Evolutionary conservation across 2,888 invertebrate species (phyloP).

Genomic region (Blastobasis adustella): DNA sequence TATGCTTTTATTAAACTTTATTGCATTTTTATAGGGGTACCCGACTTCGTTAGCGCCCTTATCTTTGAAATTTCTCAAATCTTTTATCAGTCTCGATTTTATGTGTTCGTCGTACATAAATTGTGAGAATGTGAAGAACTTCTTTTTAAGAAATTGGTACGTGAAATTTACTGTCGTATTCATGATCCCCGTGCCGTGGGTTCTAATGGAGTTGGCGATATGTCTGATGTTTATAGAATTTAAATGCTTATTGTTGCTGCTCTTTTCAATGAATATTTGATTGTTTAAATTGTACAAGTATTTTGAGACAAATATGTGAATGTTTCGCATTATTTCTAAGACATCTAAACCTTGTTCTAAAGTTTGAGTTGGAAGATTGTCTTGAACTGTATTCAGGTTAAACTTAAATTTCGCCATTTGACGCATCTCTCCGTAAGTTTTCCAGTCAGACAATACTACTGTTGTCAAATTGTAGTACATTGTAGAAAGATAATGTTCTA

Average conservation of each 20-base stretch:
- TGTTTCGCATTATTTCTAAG: conserved; percentile 96
- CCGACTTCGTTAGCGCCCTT: conserved; percentile 79
- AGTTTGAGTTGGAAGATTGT: conserved; percentile 96
- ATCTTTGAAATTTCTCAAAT: conserved; percentile 88
- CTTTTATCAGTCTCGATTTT: conserved; percentile 93
- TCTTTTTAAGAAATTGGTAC: conserved; percentile 94
- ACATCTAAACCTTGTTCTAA: conserved; percentile 98
- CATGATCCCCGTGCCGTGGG: conserved; percentile 97
- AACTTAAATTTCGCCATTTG: conserved; percentile 91
- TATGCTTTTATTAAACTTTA: conserved; percentile 94
- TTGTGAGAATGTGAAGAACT: conserved; percentile 95
- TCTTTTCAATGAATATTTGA: conserved; percentile 95
- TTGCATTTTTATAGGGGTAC: conserved; percentile 92
- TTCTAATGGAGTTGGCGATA: conserved; percentile 96
- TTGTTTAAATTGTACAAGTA: conserved; percentile 97
- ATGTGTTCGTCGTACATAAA: conserved; percentile 99
- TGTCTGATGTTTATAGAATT: conserved; percentile 97
- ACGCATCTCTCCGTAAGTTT: conserved; percentile 97
- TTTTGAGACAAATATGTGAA: conserved; percentile 93
- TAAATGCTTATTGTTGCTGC: conserved; percentile 93
- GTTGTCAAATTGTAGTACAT: conserved; percentile 98
- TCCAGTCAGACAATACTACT: conserved; percentile 97
- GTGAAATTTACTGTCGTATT: conserved; percentile 95
- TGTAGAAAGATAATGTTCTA: conserved; percentile 93
- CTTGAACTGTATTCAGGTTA: conserved; percentile 87